Base-by-base conservation (phyloP, 2,888 invertebrate genomes). In the Drosophila subquinaria region DNA sequence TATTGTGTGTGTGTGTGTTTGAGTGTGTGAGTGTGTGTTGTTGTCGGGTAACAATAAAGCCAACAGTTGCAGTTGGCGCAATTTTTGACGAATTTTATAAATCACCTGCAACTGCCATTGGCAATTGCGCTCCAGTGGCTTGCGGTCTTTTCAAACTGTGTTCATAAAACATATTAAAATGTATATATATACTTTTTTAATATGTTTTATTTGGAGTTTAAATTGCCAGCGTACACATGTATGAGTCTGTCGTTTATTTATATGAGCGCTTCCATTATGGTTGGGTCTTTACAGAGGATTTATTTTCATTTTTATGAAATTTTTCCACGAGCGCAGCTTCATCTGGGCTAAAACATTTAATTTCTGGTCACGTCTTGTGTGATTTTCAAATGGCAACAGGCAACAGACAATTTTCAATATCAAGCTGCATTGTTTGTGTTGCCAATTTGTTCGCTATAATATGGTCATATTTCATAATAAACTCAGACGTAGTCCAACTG, bases 341-440 rank as follows among this genome's bases (percentile, higher is more conserved):
- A 73, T 73, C 73, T 78, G 64, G 73, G 63, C 53, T 65, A 65
- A 59, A 68, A 67, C 43, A 69, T 87, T 87, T 87, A 82, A 87
- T 87, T 88, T 87, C 87, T 88, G 71, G 84, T 89, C 87, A 87
- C 87, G 89, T 88, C 72, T 78, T 76, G 76, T 81, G 75, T 77
- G 79, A 82, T 84, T 87, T 79, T 63, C 75, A 84, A 84, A 86
- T 73, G 73, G 73, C 73, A 82, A 79, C 80, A 76, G 72, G 72
- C 64, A 77, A 57, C 38, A 50, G 40, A 42, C 15, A 8, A 51
- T 64, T 69, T 80, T 87, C 79, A 81, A 83, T 86, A 81, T 69
- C 66, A 47, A 17, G 47, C 51, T 48, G 40, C 43, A 30, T 76
- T 76, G 53, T 76, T 73, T 69, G 65, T 50, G 48, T 47, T 63